Percentiles rank a stretch among this genome's conserved stretches.
Evolutionary conservation across 2,113 vertebrate species (phyloP).

Genomic region (Alectura lathami): DNA sequence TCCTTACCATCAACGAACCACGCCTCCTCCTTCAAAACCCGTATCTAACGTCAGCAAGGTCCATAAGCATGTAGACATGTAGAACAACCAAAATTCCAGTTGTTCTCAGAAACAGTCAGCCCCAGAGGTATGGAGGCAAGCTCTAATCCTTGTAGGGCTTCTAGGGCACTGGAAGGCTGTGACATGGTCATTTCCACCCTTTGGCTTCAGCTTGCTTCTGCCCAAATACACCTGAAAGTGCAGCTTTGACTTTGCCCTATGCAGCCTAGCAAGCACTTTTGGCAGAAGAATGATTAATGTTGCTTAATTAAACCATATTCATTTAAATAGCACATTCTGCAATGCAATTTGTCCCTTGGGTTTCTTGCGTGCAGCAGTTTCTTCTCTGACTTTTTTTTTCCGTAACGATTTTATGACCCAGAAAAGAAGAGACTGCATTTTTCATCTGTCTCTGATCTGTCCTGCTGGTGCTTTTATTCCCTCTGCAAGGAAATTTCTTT

Average conservation of each 20-base stretch:
- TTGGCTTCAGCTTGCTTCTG: not conserved
- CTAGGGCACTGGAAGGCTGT: not conserved
- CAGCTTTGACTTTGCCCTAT: not conserved
- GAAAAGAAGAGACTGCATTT: conserved; percentile 46
- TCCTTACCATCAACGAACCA: not conserved
- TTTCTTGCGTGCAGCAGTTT: conserved; percentile 3
- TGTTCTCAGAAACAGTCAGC: not conserved
- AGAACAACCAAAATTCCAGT: not conserved
- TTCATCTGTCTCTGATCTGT: not conserved
- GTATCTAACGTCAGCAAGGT: not conserved
- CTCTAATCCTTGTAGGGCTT: not conserved
- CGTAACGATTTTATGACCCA: conserved; percentile 53
- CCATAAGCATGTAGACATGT: not conserved
- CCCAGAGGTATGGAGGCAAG: not conserved
- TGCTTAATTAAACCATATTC: conserved; percentile 28
- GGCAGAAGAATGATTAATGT: conserved; percentile 18
- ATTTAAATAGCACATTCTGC: conserved; percentile 10
- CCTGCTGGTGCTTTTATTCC: conserved; percentile 1
- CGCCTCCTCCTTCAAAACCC: not conserved
- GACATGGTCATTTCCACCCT: not conserved
- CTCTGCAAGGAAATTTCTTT: conserved; percentile 13
- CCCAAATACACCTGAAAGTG: not conserved
- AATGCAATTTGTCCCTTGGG: not conserved
- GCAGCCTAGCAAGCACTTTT: not conserved
- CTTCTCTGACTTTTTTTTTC: not conserved